Conservation (phyloP, 2,797 vertebrate genomes). For the Eospalax fontanierii region DNA sequence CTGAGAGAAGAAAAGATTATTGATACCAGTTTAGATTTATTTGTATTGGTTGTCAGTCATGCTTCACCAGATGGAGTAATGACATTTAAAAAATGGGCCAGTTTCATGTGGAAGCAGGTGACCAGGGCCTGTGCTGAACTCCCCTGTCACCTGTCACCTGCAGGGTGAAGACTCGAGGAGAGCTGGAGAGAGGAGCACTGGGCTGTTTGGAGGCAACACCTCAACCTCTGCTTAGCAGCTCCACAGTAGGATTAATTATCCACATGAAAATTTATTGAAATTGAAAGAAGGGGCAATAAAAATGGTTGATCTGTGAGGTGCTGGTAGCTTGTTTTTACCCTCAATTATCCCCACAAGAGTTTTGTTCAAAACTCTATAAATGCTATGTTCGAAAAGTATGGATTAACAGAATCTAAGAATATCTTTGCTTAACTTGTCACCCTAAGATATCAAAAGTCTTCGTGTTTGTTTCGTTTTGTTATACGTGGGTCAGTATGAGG, state of each 20-base stretch:
- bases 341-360: neutral
- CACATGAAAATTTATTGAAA: neutral
- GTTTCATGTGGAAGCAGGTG: neutral
- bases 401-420: neutral
- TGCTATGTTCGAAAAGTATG: neutral
- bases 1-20: constrained; percentile 14
- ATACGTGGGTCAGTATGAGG: neutral
- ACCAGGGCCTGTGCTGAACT: neutral
- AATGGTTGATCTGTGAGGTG: neutral
- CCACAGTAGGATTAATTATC: neutral
- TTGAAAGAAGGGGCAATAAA: constrained; percentile 28
- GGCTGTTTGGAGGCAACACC: neutral
- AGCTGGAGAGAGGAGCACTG: neutral
- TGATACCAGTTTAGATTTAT: neutral
- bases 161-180: neutral
- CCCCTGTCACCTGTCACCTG: neutral
- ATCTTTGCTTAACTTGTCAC: neutral
- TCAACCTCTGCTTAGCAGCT: neutral
- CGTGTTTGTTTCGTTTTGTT: neutral
- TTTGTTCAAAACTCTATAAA: neutral
- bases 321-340: neutral
- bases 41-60: neutral
- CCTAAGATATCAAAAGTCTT: neutral
- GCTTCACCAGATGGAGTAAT: neutral
- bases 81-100: neutral